Evolutionary conservation across 2,113 vertebrate species (phyloP).

Genomic region (Erythrocercus mccallii): DNA sequence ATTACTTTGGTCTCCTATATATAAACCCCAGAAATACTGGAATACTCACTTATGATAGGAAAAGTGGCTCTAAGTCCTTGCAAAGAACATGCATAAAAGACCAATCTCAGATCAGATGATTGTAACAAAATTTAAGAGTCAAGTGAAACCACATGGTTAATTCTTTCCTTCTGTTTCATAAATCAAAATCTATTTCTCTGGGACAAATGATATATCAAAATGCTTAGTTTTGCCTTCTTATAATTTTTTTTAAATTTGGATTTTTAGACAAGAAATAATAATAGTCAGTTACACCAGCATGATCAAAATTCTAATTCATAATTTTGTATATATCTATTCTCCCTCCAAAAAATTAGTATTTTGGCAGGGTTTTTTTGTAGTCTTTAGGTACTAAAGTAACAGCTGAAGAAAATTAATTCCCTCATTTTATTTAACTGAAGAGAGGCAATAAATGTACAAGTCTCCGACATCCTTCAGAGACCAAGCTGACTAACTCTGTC

Average conservation of each 20-base stretch:
- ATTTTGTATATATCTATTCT: neutral
- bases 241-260: neutral
- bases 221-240: neutral
- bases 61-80: neutral
- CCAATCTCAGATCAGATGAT: neutral
- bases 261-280: neutral
- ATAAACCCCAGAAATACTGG: neutral
- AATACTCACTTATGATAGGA: neutral
- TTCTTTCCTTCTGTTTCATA: neutral
- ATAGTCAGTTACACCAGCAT: neutral
- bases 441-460: neutral
- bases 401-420: neutral
- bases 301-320: neutral
- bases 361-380: neutral
- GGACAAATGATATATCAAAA: neutral
- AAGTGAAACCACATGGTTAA: neutral
- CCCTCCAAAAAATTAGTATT: neutral
- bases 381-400: neutral
- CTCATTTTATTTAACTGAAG: neutral
- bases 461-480: neutral
- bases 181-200: neutral
- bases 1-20: neutral
- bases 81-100: neutral
- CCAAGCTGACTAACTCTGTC: neutral
- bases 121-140: neutral